Conservation (phyloP, 1,140 invertebrate species). For the Asbolus verrucosus region DNA sequence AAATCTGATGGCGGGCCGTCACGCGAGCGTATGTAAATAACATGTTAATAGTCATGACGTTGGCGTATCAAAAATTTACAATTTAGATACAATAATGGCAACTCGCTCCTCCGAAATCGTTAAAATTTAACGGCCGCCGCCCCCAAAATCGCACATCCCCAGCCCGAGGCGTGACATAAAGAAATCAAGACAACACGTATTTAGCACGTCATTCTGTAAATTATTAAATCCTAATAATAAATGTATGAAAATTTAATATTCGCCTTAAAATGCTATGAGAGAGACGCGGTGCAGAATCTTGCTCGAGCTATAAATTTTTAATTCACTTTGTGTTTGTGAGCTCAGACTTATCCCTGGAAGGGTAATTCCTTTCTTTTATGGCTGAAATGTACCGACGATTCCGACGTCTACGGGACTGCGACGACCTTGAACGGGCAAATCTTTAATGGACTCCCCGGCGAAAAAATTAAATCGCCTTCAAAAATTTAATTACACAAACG, state of each 20-base stretch:
- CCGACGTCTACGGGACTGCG: too few relatives aligned
- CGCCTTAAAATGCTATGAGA: too few relatives aligned
- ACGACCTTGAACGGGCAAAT: too few relatives aligned
- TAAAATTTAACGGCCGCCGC: conserved; percentile 5
- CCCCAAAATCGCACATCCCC: too few relatives aligned
- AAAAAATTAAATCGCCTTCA: neutral
- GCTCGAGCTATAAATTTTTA: conserved; percentile 4
- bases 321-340: neutral
- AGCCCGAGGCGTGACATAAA: too few relatives aligned
- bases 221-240: conserved; percentile 11
- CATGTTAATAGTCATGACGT: conserved; percentile 33
- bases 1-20: conserved; percentile 15
- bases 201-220: neutral
- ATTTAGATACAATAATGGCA: conserved; percentile 22
- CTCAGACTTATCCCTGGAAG: too few relatives aligned
- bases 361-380: neutral
- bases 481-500: too few relatives aligned
- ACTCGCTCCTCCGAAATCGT: neutral
- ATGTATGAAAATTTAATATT: conserved; percentile 1
- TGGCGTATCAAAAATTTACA: conserved; percentile 29
- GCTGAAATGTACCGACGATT: neutral
- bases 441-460: neutral
- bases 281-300: neutral
- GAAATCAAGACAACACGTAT: neutral
- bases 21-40: conserved; percentile 41